These are phyloP conservation scores for Drosophila atripex DNA, from an alignment of 2,888 invertebrate species.

Conservation along the genomic window DNA sequence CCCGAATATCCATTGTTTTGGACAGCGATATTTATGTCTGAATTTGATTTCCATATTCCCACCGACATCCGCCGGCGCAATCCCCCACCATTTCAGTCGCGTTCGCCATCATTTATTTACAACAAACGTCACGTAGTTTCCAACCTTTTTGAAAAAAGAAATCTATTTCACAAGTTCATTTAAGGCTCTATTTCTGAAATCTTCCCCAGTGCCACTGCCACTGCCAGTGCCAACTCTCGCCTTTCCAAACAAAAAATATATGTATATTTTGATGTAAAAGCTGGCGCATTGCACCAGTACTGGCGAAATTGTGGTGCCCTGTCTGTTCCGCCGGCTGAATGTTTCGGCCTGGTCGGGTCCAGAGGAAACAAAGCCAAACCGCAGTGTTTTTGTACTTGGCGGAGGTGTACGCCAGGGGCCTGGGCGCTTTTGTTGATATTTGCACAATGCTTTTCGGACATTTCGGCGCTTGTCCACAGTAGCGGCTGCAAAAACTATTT, in stretches of 20 bases:
- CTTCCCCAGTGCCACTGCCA: slow-evolving; percentile 3
- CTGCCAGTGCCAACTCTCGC: not conserved
- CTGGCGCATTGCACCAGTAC: slow-evolving; percentile 45
- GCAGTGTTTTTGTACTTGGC: slow-evolving; percentile 35
- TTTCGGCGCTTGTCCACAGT: slow-evolving; percentile 8
- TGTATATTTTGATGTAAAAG: slow-evolving; percentile 16
- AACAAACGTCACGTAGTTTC: slow-evolving; percentile 37
- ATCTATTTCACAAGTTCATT: slow-evolving; percentile 32
- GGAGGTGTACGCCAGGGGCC: slow-evolving; percentile 9
- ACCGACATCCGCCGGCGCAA: slow-evolving; percentile 33
- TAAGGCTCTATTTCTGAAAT: slow-evolving; percentile 12
- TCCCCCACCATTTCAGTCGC: slow-evolving; percentile 1
- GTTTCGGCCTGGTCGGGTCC: not conserved
- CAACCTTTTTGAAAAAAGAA: slow-evolving; percentile 31
- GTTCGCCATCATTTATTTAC: slow-evolving; percentile 46
- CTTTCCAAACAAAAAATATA: slow-evolving; percentile 2
- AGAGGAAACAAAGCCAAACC: slow-evolving; percentile 46
- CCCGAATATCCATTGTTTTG: slow-evolving; percentile 6
- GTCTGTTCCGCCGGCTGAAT: too few relatives aligned
- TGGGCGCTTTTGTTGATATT: slow-evolving; percentile 42
- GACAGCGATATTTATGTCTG: slow-evolving; percentile 26
- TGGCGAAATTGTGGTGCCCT: slow-evolving; percentile 5
- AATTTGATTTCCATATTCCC: slow-evolving; percentile 43
- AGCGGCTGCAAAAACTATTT: slow-evolving; percentile 30
- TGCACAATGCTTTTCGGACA: slow-evolving; percentile 47